Conservation (phyloP, 2,797 vertebrate genomes). For the Rhincodon typus region DNA sequence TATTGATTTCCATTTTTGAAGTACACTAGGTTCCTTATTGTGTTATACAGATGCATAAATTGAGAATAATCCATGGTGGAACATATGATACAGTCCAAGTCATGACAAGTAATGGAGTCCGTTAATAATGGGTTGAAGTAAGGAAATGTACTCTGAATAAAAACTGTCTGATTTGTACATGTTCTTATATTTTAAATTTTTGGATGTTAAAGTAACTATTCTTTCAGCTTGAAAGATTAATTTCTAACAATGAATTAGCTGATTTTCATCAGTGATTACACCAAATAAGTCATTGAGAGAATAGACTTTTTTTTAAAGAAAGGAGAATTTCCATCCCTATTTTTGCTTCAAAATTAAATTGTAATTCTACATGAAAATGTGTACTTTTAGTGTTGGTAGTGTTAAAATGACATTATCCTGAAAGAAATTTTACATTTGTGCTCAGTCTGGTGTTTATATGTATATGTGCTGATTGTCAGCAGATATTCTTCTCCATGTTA, state of each 20-base stretch:
- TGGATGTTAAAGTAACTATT: not conserved
- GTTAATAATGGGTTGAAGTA: constrained; percentile 4
- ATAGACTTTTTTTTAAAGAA: not conserved
- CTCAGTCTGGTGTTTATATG: not conserved
- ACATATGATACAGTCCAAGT: not conserved
- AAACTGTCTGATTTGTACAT: not conserved
- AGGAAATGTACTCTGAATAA: not conserved
- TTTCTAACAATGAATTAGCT: not conserved
- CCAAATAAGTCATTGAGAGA: not conserved
- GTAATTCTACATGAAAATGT: not conserved
- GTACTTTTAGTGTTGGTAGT: not conserved
- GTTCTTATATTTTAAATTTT: not conserved
- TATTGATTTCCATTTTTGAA: not conserved
- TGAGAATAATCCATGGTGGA: not conserved
- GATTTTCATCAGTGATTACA: not conserved
- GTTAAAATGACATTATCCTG: not conserved
- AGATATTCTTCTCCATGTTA: not conserved
- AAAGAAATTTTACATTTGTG: not conserved
- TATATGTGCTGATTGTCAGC: not conserved
- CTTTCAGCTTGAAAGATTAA: not conserved
- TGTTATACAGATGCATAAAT: not conserved
- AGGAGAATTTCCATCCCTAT: not conserved
- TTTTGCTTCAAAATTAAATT: not conserved
- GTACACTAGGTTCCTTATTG: not conserved
- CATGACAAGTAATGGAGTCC: not conserved